Evolutionary conservation across 1,140 invertebrate species (phyloP).

Genomic region (honey bee (Apis mellifera)): Amel_HAv3.1 CM009935.2:8263001-8263500

Average conservation of each 20-base stretch:
- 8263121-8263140: conserved; percentile 96
- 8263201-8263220: conserved; percentile 89
- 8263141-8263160: conserved; percentile 95
- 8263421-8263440: no score
- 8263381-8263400: no score
- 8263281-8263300: conserved; percentile 95
- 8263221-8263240: conserved; percentile 75
- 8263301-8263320: conserved; percentile 94
- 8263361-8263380: background rate
- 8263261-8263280: conserved; percentile 78
- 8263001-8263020: conserved; percentile 93
- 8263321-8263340: conserved; percentile 83
- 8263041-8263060: conserved; percentile 94
- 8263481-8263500: conserved; percentile 90
- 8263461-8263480: conserved; percentile 81
- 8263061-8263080: conserved; percentile 96
- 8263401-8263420: rapidly evolving
- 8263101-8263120: conserved; percentile 90
- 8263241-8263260: conserved; percentile 61
- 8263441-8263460: no score
- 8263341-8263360: conserved; percentile 69
- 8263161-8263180: conserved; percentile 95
- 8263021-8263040: conserved; percentile 96
- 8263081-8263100: conserved; percentile 86
- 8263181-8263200: conserved; percentile 89